phyloP scores from a whole-genome alignment of 2,797 vertebrate species.

The Liparis tanakae region DNA sequence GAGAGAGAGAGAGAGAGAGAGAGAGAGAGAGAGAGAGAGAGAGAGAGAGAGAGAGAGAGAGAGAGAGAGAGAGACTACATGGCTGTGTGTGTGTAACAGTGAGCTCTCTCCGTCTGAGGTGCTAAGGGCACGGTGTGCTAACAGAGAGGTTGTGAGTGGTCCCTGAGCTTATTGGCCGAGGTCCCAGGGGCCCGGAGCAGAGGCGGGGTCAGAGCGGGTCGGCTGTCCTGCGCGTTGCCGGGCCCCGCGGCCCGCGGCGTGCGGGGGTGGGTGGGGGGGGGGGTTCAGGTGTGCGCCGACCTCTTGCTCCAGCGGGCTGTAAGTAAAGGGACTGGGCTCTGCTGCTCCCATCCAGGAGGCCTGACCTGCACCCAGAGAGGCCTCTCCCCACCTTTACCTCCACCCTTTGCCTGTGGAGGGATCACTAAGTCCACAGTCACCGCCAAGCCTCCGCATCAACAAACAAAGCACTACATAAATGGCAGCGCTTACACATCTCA shows the following conservation, averaged over 20 bases:
- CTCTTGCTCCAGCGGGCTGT: constrained; percentile 78
- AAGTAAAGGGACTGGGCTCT: constrained; percentile 77
- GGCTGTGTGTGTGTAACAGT: constrained; percentile 60
- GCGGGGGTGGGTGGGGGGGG: constrained; percentile 58
- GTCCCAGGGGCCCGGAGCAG: constrained; percentile 69
- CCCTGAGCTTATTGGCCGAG: constrained; percentile 72
- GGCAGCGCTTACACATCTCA: not conserved
- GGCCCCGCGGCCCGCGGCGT: constrained; percentile 66
- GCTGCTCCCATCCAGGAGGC: constrained; percentile 65
- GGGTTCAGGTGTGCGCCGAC: constrained; percentile 81
- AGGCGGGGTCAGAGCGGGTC: constrained; percentile 78
- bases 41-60: constrained; percentile 6
- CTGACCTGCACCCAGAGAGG: constrained; percentile 50
- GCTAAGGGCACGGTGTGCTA: constrained; percentile 68
- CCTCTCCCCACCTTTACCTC: constrained; percentile 36
- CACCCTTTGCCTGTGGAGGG: constrained; percentile 20
- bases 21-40: constrained; percentile 14
- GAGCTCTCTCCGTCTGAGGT: constrained; percentile 43
- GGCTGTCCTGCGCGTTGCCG: constrained; percentile 66
- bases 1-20: constrained; percentile 17
- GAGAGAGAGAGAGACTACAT: constrained; percentile 49
- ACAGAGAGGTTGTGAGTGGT: constrained; percentile 71
- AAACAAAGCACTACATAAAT: constrained; percentile 27
- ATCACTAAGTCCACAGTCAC: constrained; percentile 24
- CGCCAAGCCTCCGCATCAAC: not conserved